A percentile compares a stretch with the other conserved stretches of the same genome.
phyloP scores from a whole-genome alignment of 37 sponge, comb jelly and placozoan genomes.

The Cliona cf. orientalis region DNA sequence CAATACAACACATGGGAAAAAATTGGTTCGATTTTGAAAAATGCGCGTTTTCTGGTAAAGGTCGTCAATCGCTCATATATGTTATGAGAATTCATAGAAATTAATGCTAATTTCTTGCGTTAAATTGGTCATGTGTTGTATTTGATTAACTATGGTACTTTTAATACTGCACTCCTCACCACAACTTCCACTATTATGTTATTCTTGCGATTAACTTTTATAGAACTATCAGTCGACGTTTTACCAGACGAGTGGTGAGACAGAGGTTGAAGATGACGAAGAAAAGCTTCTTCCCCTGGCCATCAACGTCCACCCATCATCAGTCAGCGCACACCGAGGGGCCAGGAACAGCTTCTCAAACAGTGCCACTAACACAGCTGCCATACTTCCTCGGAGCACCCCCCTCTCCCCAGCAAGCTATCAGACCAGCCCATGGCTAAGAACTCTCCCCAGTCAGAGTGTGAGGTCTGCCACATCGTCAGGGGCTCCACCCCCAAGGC shows the following conservation, averaged over 20 bases:
- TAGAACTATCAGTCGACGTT: slow-evolving; percentile 44
- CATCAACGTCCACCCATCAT: slow-evolving; percentile 9
- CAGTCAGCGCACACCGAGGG: not conserved
- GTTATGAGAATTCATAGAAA: not conserved
- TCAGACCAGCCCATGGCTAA: slow-evolving; percentile 35
- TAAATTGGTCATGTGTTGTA: too few relatives aligned
- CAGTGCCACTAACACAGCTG: not conserved
- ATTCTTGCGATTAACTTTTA: not conserved
- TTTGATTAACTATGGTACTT: not conserved
- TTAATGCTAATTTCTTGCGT: not conserved
- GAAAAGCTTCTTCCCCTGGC: not conserved
- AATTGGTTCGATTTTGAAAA: not conserved
- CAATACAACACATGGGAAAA: not conserved
- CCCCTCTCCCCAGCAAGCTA: slow-evolving; percentile 2
- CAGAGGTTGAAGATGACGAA: not conserved
- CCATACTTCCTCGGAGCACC: slow-evolving; percentile 28
- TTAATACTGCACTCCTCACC: not conserved
- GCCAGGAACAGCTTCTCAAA: not conserved
- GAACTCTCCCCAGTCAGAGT: not conserved
- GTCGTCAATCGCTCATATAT: too few relatives aligned
- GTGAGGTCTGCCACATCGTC: too few relatives aligned
- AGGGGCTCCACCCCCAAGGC: too few relatives aligned
- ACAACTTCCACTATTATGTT: not conserved
- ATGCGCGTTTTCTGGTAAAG: not conserved
- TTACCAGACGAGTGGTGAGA: not conserved